Evolutionary conservation across 2,113 vertebrate genomes (phyloP).

Genomic region (Myrmophylax atrothorax): DNA sequence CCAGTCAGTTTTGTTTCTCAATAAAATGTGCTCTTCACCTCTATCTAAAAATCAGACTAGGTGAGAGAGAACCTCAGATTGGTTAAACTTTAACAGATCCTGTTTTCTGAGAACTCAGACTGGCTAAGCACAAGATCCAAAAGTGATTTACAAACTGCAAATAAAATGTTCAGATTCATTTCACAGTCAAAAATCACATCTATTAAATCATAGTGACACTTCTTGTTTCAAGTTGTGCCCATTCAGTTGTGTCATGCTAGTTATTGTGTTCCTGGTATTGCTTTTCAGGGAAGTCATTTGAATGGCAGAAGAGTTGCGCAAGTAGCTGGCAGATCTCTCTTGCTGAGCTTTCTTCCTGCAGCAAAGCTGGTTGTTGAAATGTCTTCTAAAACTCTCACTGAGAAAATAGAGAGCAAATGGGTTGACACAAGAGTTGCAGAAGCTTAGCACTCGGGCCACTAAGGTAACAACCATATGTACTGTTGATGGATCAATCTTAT

Average conservation of each 20-base stretch:
- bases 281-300: constrained; percentile 91
- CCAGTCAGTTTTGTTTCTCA: background rate
- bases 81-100: background rate
- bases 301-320: constrained; percentile 87
- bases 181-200: background rate
- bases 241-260: constrained; percentile 70
- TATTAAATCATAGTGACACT: constrained; percentile 68
- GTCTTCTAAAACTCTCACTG: constrained; percentile 89
- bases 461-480: constrained; percentile 88
- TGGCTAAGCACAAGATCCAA: background rate
- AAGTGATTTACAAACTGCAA: background rate
- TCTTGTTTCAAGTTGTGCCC: constrained; percentile 77
- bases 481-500: constrained; percentile 82
- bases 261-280: constrained; percentile 76
- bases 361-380: constrained; percentile 89
- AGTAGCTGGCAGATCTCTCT: constrained; percentile 82
- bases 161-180: background rate
- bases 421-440: constrained; percentile 93
- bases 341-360: constrained; percentile 72
- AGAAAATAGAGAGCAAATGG: constrained; percentile 93
- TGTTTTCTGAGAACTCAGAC: background rate
- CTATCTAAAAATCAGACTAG: background rate
- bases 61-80: background rate
- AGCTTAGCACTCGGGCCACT: constrained; percentile 88
- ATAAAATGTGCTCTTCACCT: background rate